Evolutionary conservation across 1,140 invertebrate species (phyloP).

Genomic region (Andrena cerasifolii): DNA sequence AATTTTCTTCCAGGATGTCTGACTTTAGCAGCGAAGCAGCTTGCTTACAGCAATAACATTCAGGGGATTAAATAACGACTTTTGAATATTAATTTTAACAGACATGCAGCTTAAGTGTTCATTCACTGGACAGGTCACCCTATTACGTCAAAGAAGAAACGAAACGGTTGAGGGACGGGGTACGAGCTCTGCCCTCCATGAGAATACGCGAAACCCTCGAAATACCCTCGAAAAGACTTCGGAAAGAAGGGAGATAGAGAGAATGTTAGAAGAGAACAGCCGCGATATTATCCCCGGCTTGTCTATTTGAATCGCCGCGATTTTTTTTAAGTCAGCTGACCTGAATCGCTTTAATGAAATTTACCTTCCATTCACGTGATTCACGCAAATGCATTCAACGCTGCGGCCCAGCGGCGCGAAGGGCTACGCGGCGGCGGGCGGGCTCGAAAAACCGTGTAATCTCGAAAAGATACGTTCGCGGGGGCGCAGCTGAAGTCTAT

Average conservation of each 20-base stretch:
- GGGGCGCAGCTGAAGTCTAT: background rate
- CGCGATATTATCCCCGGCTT: conserved; percentile 18
- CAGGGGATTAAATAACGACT: too few relatives aligned
- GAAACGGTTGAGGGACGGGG: background rate
- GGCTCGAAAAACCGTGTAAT: conserved; percentile 25
- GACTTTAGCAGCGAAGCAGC: too few relatives aligned
- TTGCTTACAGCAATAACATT: too few relatives aligned
- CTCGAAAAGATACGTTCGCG: conserved; percentile 2
- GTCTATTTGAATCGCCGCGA: conserved; percentile 11
- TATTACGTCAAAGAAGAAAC: background rate
- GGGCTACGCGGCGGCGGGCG: background rate
- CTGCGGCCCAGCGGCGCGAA: conserved; percentile 2
- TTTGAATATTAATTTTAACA: too few relatives aligned
- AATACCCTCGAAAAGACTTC: background rate
- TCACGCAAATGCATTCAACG: conserved; percentile 28
- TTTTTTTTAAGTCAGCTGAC: conserved; percentile 40
- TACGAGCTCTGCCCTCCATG: background rate
- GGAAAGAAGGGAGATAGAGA: too few relatives aligned
- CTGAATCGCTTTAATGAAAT: conserved; percentile 50
- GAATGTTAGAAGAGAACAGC: conserved; percentile 22
- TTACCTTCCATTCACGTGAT: conserved; percentile 23
- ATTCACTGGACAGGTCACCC: too few relatives aligned
- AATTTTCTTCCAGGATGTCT: too few relatives aligned
- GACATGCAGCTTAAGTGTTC: too few relatives aligned
- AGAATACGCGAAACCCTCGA: too few relatives aligned